phyloP scores from a whole-genome alignment of 2,113 vertebrate species.

The Spilogale gracilis region DNA sequence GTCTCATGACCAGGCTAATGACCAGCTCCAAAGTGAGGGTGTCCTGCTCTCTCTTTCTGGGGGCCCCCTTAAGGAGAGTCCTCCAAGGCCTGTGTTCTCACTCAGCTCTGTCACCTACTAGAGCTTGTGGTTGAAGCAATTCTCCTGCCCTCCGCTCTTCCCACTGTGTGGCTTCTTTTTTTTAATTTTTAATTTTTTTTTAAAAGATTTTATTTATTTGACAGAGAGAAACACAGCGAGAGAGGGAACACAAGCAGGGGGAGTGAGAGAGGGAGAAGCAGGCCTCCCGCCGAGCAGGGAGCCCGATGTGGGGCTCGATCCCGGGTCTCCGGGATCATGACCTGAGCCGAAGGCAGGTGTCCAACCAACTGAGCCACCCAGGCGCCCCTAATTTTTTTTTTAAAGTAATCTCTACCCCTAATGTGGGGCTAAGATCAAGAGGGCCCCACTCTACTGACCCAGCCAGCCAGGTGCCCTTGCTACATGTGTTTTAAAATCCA shows the following conservation, averaged over 20 bases:
- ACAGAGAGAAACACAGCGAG: too few relatives aligned
- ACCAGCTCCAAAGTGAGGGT: not conserved
- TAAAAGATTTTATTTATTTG: too few relatives aligned
- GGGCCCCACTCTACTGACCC: not conserved
- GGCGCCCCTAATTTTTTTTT: not conserved
- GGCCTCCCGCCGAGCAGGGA: too few relatives aligned
- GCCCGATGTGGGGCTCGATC: too few relatives aligned
- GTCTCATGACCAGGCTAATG: not conserved
- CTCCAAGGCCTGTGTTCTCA: accelerated
- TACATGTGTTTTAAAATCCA: not conserved
- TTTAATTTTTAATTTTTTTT: not conserved
- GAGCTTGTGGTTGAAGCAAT: not conserved
- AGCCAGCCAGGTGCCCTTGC: not conserved
- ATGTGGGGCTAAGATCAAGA: not conserved
- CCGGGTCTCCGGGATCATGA: too few relatives aligned
- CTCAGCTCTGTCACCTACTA: not conserved
- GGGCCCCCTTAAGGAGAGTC: not conserved
- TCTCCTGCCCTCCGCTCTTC: not conserved
- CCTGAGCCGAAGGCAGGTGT: too few relatives aligned
- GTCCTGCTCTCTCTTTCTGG: not conserved
- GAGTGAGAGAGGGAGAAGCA: too few relatives aligned
- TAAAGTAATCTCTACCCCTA: not conserved
- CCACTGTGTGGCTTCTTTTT: not conserved
- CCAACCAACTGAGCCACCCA: too few relatives aligned
- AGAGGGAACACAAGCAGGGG: too few relatives aligned